Evolutionary conservation across 2,113 vertebrate genomes (phyloP).

Genomic region (Syngnathus floridae): DNA sequence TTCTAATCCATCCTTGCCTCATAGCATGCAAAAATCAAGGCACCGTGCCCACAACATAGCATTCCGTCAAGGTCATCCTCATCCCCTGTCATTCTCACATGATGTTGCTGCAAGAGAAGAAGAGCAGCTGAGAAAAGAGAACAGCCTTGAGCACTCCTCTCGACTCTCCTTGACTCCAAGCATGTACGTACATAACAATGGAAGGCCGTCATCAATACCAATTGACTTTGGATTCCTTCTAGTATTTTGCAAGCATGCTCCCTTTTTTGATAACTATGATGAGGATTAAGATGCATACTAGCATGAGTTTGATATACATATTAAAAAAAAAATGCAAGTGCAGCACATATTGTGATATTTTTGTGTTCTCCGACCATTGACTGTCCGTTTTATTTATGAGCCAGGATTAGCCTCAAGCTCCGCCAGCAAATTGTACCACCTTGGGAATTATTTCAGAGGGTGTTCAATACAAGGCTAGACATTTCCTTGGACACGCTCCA

Average conservation of each 20-base stretch:
- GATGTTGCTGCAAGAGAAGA: slow-evolving; percentile 36
- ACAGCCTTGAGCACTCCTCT: slow-evolving; percentile 41
- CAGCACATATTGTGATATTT: neutral
- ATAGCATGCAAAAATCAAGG: neutral
- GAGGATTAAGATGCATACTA: slow-evolving; percentile 6
- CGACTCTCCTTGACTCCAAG: slow-evolving; percentile 53
- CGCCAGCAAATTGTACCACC: slow-evolving; percentile 11
- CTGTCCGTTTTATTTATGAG: slow-evolving; percentile 3
- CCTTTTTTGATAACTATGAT: slow-evolving; percentile 8
- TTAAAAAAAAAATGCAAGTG: neutral
- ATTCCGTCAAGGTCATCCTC: slow-evolving; percentile 39
- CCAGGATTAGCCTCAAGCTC: slow-evolving; percentile 7
- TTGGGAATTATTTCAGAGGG: slow-evolving; percentile 17
- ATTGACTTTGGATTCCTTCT: slow-evolving; percentile 35
- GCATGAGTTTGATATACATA: slow-evolving; percentile 8
- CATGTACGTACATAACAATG: slow-evolving; percentile 27
- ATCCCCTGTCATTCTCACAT: slow-evolving; percentile 12
- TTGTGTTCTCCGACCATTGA: neutral
- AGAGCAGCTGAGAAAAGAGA: slow-evolving; percentile 43
- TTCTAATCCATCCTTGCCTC: neutral
- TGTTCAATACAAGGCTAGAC: slow-evolving; percentile 16
- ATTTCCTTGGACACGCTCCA: slow-evolving; percentile 43
- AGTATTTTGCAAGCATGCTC: slow-evolving; percentile 8
- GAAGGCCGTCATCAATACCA: slow-evolving; percentile 13
- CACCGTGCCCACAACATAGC: neutral